Evolutionary conservation across 2,888 invertebrate genomes (phyloP), one percentile per base, ranked within the genome.

Genomic region (Notodonta dromedarius): DNA sequence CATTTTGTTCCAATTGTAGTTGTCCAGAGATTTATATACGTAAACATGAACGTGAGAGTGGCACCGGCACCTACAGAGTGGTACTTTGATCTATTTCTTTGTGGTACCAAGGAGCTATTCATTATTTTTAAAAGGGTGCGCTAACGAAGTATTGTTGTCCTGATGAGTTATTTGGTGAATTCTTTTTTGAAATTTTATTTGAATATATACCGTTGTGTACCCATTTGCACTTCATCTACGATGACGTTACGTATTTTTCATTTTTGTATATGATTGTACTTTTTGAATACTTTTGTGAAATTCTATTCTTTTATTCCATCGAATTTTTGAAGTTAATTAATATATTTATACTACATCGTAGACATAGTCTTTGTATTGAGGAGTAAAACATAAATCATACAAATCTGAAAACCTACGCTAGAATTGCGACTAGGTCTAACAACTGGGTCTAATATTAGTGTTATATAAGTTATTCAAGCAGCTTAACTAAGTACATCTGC

Each of bases 101-200:
- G 75, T 73, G 53, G 40, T 58, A 9, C 14, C 42, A 42, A 55
- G 56, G 53, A 62, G 56, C 71, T 61, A 69, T 72, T 69, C 73
- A 66, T 67, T 66, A 61, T 65, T 65, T 67, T 70, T 69, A 78
- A 85, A 54, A 82, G 85, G 84, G 79, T 74, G 78, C 73, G 76
- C 83, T 91, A 91, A 91, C 89, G 91, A 91, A 91, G 80, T 86
- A 91, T 91, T 91, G 90, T 91, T 78, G 61, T 57, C 39, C 58
- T 67, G 74, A 77, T 80, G 82, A 85, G 76, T 85, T 84, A 80
- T 81, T 77, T 69, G 68, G 73, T 78, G 74, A 75, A 83, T 81
- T 85, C 82, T 84, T 82, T 75, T 69, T 58, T 56, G 57, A 54
- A 63, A 62, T 57, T 59, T 13, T 57, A 58, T 53, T 84, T 83